Evolutionary conservation across 2,888 invertebrate species (phyloP).

Genomic region (Tenodera sinensis): DNA sequence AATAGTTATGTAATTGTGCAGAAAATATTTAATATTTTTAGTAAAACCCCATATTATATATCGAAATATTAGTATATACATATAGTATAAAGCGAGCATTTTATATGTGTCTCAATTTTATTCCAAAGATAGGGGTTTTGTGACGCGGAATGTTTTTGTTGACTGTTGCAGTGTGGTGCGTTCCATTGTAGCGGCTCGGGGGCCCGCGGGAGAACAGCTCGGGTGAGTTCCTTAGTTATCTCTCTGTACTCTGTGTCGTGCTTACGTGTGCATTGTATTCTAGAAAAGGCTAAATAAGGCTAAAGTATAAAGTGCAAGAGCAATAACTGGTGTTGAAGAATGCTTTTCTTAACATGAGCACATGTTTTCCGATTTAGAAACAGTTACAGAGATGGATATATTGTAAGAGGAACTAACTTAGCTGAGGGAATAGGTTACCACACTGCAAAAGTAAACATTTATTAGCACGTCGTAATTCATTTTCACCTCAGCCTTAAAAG

Average conservation of each 20-base stretch:
- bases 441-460: too few relatives aligned
- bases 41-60: not conserved
- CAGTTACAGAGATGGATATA: not conserved
- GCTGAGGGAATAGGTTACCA: too few relatives aligned
- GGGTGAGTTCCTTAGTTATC: slow-evolving; percentile 18
- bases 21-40: not conserved
- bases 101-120: not conserved
- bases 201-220: slow-evolving; percentile 17
- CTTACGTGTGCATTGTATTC: not conserved
- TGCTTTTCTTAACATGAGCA: not conserved
- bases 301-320: not conserved
- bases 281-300: not conserved
- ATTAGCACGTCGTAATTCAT: too few relatives aligned
- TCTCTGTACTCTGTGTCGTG: not conserved
- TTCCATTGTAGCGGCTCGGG: slow-evolving; percentile 27
- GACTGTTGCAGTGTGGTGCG: slow-evolving; percentile 29
- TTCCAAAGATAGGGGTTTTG: not conserved
- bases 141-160: not conserved
- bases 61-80: not conserved
- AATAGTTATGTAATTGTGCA: too few relatives aligned
- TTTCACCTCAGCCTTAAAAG: too few relatives aligned
- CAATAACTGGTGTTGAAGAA: not conserved
- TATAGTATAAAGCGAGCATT: not conserved
- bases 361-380: not conserved
- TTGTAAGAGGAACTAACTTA: too few relatives aligned